Evolutionary conservation across 2,888 invertebrate species (phyloP), one percentile per base, ranked within the genome.

Genomic region (Pyralis farinalis): DNA sequence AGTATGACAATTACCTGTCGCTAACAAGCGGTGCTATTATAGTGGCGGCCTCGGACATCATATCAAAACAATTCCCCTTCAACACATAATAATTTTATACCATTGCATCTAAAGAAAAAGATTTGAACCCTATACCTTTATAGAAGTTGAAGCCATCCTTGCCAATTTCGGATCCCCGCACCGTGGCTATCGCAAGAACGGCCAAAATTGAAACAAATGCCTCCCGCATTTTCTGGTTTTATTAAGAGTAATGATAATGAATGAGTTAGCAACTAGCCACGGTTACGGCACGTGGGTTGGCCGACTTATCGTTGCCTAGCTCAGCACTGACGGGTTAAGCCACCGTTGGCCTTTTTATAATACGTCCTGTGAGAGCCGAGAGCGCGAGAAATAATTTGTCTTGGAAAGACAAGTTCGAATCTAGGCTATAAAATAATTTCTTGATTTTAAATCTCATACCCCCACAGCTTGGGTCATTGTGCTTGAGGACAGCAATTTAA

Each of bases 61-160:
- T n/a, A n/a, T n/a, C n/a, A n/a, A n/a, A n/a, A n/a, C n/a, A n/a
- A n/a, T n/a, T n/a, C n/a, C n/a, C n/a, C n/a, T n/a, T n/a, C n/a
- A n/a, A n/a, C n/a, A n/a, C n/a, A n/a, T n/a, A n/a, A n/a, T n/a
- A n/a, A n/a, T n/a, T n/a, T n/a, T n/a, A n/a, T n/a, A n/a, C n/a
- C n/a, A n/a, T n/a, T n/a, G n/a, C n/a, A n/a, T n/a, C n/a, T n/a
- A n/a, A n/a, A n/a, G n/a, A n/a, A n/a, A n/a, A n/a, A n/a, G n/a
- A n/a, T n/a, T n/a, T n/a, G n/a, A n/a, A n/a, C n/a, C n/a, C n/a
- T n/a, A n/a, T 16, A 86, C 87, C 87, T 84, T 87, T 87, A 54
- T 86, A 86, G 53, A 75, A 82, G 66, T 86, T 87, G 62, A 85
- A 84, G 45, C 83, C 86, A 45, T 85, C 84, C 50, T 76, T 83